Percentiles rank a stretch among this genome's conserved stretches.
Evolutionary conservation across 53 echinoderm and acorn worm species (phyloP).

Genomic region (Stichopus horrens): DNA sequence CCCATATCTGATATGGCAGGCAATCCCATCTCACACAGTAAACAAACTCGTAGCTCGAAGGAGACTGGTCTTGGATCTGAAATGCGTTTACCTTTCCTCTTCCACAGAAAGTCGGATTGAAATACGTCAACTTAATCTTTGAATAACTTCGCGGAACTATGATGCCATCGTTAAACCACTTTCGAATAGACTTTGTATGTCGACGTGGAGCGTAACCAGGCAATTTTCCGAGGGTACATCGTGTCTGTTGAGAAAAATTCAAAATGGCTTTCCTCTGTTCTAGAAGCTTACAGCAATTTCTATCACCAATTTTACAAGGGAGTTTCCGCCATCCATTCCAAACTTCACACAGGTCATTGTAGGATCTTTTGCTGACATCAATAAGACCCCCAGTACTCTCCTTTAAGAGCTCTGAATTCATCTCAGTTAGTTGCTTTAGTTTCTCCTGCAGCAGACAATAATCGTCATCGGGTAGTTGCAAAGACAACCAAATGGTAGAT

Average conservation of each 20-base stretch:
- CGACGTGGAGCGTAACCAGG: background rate
- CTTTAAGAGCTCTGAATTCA: background rate
- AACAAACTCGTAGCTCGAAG: background rate
- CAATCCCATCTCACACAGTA: constrained; percentile 16
- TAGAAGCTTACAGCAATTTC: background rate
- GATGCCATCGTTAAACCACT: constrained; percentile 32
- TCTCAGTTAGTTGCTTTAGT: background rate
- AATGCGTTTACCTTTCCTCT: background rate
- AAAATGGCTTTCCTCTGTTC: background rate
- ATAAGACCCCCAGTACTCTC: constrained; percentile 7
- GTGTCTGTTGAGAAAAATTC: background rate
- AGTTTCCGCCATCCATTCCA: constrained; percentile 21
- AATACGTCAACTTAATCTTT: background rate
- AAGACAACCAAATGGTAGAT: constrained; percentile 31
- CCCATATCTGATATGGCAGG: constrained; percentile 38
- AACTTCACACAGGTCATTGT: background rate
- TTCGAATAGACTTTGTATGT: background rate
- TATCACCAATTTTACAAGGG: background rate
- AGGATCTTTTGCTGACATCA: background rate
- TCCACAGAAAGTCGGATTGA: constrained; percentile 26
- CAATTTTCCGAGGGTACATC: background rate
- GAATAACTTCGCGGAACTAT: background rate
- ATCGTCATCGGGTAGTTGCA: constrained; percentile 1
- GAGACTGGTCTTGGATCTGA: background rate
- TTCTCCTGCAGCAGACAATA: constrained; percentile 13